Conservation (phyloP, 1,140 invertebrate species). For the Meloidogyne floridensis region DNA sequence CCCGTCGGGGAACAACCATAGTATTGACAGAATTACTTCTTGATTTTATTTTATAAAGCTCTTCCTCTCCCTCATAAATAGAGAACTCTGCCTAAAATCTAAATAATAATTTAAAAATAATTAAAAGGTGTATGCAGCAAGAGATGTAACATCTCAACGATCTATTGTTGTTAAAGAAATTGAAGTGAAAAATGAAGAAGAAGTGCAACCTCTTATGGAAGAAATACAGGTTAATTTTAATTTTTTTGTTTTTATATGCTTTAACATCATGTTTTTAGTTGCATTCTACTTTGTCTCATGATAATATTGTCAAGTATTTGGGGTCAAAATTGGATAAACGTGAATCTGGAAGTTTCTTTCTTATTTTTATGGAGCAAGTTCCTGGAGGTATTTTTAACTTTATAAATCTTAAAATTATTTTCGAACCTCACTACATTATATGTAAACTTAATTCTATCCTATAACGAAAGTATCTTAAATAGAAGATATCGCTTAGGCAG, state of each 20-base stretch:
- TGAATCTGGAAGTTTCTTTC: slow-evolving; percentile 83
- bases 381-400: slow-evolving; percentile 72
- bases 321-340: slow-evolving; percentile 73
- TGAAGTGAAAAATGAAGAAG: slow-evolving; percentile 89
- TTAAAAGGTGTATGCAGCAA: slow-evolving; percentile 80
- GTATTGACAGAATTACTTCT: no score
- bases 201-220: slow-evolving; percentile 96
- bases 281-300: slow-evolving; percentile 89
- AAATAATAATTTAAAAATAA: slow-evolving; percentile 61
- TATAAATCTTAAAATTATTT: no score
- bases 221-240: slow-evolving; percentile 78
- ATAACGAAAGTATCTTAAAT: no score
- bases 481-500: no score
- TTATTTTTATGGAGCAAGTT: slow-evolving; percentile 99
- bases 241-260: not conserved
- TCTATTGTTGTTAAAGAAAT: slow-evolving; percentile 98
- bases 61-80: no score
- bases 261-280: slow-evolving; percentile 68
- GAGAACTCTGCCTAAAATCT: no score
- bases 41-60: no score
- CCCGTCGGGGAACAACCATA: no score
- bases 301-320: slow-evolving; percentile 96
- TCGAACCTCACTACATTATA: no score
- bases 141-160: slow-evolving; percentile 89
- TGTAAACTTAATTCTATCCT: no score